Conservation (phyloP, 2,888 invertebrate species). For the Xestoiulus laeticollis region DNA sequence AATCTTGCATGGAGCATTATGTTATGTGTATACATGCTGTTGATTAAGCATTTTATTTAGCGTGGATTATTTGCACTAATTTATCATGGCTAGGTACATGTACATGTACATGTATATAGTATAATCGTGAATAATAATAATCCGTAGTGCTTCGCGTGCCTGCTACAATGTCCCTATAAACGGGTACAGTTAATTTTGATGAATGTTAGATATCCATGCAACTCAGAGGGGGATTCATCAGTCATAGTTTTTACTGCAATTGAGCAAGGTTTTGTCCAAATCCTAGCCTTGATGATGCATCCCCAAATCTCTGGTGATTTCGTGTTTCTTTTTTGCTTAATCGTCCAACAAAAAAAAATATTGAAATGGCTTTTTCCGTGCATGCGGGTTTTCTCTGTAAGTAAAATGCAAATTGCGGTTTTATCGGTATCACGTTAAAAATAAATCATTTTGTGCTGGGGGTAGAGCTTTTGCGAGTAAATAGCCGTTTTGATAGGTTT, state of each 20-base stretch:
- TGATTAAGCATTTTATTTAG: slow-evolving; percentile 30
- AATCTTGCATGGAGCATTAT: no score
- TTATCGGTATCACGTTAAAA: slow-evolving; percentile 41
- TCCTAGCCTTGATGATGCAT: slow-evolving; percentile 35
- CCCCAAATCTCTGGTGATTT: slow-evolving; percentile 6
- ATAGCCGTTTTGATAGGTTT: slow-evolving; percentile 40
- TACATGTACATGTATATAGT: no score
- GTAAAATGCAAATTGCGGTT: slow-evolving; percentile 41
- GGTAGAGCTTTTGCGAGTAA: neutral
- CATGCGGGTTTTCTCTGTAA: neutral
- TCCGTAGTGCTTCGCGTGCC: neutral
- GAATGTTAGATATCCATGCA: slow-evolving; percentile 4
- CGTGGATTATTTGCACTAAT: neutral
- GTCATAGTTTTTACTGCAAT: neutral
- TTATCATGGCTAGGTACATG: neutral
- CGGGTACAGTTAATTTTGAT: neutral
- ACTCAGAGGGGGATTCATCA: slow-evolving; percentile 3
- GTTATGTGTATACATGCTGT: neutral
- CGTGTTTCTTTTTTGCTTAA: neutral
- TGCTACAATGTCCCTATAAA: neutral
- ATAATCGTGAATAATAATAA: neutral
- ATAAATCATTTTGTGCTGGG: slow-evolving; percentile 7
- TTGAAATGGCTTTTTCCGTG: neutral
- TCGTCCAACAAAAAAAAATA: neutral
- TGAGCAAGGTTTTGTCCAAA: neutral